Percentiles rank a stretch among this genome's conserved stretches.
phyloP scores from a whole-genome alignment of 2,888 invertebrate species.

The Strigamia transsilvanica region DNA sequence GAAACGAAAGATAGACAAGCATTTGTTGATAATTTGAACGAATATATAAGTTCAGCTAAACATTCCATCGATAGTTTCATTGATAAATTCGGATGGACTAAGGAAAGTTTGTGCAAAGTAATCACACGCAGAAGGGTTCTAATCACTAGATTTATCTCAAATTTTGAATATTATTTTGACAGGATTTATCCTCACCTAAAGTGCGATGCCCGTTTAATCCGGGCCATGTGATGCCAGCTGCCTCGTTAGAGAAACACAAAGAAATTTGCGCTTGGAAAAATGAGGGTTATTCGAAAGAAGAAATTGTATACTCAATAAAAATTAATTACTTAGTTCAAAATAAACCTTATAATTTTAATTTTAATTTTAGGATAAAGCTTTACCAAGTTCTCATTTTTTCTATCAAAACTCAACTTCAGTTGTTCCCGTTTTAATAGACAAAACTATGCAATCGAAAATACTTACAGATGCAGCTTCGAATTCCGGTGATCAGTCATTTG shows the following conservation, averaged over 20 bases:
- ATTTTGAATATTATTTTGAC: not conserved
- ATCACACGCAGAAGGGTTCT: not conserved
- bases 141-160: not conserved
- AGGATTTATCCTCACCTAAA: not conserved
- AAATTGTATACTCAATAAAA: conserved; percentile 54
- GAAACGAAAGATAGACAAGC: not conserved
- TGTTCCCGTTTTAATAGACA: conserved; percentile 56
- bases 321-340: not conserved
- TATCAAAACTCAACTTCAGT: conserved; percentile 56
- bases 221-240: conserved; percentile 56
- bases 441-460: conserved; percentile 15
- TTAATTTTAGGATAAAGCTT: conserved; percentile 56
- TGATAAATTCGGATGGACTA: conserved; percentile 23
- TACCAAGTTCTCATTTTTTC: conserved; percentile 57
- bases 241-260: conserved; percentile 56
- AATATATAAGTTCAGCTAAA: not conserved
- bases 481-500: not conserved
- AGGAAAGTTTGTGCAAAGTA: not conserved
- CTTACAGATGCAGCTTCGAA: not conserved
- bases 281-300: conserved; percentile 57
- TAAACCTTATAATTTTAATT: not conserved
- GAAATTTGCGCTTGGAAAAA: conserved; percentile 56
- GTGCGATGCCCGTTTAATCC: conserved; percentile 56
- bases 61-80: conserved; percentile 2
- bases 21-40: not conserved